Base-by-base conservation (phyloP, 1,140 invertebrate species). In the Papilio helenus region DNA sequence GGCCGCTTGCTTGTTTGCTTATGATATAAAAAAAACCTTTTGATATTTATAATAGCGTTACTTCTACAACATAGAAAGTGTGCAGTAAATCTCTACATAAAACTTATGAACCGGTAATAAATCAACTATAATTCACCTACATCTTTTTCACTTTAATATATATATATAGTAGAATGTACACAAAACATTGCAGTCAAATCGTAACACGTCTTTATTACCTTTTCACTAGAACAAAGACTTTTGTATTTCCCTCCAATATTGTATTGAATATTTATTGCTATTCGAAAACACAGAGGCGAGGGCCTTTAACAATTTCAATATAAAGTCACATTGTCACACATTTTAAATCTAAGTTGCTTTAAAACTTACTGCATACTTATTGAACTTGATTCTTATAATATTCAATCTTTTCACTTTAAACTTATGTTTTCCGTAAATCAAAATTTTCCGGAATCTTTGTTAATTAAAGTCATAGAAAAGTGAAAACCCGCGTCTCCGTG, bases 401-500 rank as follows among this genome's bases (percentile, higher is more conserved):
- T n/a, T n/a, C n/a, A n/a, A n/a, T 20, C 5, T 55, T 55, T 55
- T 55, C 8, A 55, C 4, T 8, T n/a, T 4, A 51, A 51, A 51
- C 49, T 51, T 9, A 12, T 26, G 58, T 65, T 65, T 29, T 68
- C 26, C 14, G 1, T 68, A 65, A 34, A 29, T 68, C 26, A 34
- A 68, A 68, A 29, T 68, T 29, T 68, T 29, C 26, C 29, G 14
- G 72, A 44, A 81, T 80, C 84, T 82, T 81, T 87, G 82, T 84
- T 90, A 90, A 91, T 93, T 89, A 85, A 89, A 85, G 85, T 89
- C 89, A 89, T 91, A 91, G 87, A 86, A 92, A 91, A 90, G 85
- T 89, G 86, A 86, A 89, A 89, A 88, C 87, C 85, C 85, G 88
- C 86, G 85, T 89, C 89, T 85, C 68, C 85, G 85, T 86, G 86